phyloP scores from a whole-genome alignment of 2,888 invertebrate species.

The Epinotia demarniana region DNA sequence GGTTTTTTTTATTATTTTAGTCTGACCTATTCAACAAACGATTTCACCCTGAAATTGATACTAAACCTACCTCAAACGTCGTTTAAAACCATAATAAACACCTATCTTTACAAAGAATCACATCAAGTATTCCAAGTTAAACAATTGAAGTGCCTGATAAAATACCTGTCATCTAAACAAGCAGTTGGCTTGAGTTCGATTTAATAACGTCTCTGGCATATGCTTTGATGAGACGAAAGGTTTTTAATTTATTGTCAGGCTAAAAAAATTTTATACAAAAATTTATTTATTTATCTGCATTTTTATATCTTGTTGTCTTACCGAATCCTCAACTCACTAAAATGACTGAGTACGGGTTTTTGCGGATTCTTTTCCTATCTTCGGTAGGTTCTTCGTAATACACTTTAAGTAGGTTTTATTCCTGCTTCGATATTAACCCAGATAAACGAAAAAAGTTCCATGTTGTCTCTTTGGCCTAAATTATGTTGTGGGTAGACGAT shows the following conservation, averaged over 20 bases:
- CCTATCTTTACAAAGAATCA: background rate
- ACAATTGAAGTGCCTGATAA: background rate
- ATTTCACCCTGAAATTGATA: too few relatives aligned
- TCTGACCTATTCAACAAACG: too few relatives aligned
- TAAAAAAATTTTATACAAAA: too few relatives aligned
- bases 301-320: too few relatives aligned
- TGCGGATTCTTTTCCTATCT: background rate
- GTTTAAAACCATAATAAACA: background rate
- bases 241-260: background rate
- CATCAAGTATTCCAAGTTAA: background rate
- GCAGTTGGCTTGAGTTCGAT: slow-evolving; percentile 1
- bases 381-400: background rate
- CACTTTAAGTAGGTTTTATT: slow-evolving; percentile 26
- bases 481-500: slow-evolving; percentile 41
- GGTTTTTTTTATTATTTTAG: too few relatives aligned
- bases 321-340: too few relatives aligned
- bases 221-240: slow-evolving; percentile 3
- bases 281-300: too few relatives aligned
- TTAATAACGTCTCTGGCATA: background rate
- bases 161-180: slow-evolving; percentile 3
- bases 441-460: slow-evolving; percentile 27
- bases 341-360: too few relatives aligned
- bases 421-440: slow-evolving; percentile 10
- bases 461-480: slow-evolving; percentile 37
- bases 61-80: too few relatives aligned